These are phyloP conservation scores for Megamerina dolium DNA, from an alignment of 2,888 invertebrate genomes.

Conservation along the genomic window DNA sequence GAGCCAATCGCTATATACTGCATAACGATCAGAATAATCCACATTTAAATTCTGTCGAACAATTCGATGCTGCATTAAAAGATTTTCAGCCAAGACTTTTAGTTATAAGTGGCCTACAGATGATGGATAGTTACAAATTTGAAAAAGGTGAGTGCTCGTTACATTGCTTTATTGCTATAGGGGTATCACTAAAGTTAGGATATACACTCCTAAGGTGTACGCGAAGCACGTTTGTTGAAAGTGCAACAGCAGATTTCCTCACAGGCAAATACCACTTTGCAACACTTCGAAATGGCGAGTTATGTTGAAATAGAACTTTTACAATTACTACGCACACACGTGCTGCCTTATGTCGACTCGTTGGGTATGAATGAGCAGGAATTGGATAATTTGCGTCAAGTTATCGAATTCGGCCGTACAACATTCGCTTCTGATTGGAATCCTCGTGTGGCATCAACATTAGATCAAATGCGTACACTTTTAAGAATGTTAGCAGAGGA, in stretches of 20 bases:
- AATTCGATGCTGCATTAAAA: constrained; percentile 58
- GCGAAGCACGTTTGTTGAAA: constrained; percentile 58
- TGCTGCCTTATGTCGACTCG: constrained; percentile 72
- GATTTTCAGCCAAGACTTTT: constrained; percentile 64
- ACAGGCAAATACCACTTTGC: constrained; percentile 58
- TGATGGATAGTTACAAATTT: constrained; percentile 72
- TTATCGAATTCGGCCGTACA: constrained; percentile 64
- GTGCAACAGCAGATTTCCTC: constrained; percentile 62
- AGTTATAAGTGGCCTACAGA: constrained; percentile 77
- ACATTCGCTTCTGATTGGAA: constrained; percentile 71
- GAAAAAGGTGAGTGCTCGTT: constrained; percentile 53
- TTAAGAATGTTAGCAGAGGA: constrained; percentile 46
- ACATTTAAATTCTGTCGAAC: constrained; percentile 64
- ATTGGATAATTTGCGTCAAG: constrained; percentile 67
- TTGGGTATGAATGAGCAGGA: constrained; percentile 88
- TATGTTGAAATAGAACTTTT: constrained; percentile 68
- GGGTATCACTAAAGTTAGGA: too few relatives aligned
- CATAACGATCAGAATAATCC: constrained; percentile 81
- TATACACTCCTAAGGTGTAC: constrained; percentile 61
- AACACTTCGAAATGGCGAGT: constrained; percentile 85
- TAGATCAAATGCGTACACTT: constrained; percentile 74
- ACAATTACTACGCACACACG: constrained; percentile 58
- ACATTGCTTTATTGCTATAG: too few relatives aligned
- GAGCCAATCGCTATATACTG: constrained; percentile 79
- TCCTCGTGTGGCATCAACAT: constrained; percentile 70